Evolutionary conservation across 2,888 invertebrate species (phyloP), one percentile per base, ranked within the genome.

Genomic region (Stenolophus ochropezus): DNA sequence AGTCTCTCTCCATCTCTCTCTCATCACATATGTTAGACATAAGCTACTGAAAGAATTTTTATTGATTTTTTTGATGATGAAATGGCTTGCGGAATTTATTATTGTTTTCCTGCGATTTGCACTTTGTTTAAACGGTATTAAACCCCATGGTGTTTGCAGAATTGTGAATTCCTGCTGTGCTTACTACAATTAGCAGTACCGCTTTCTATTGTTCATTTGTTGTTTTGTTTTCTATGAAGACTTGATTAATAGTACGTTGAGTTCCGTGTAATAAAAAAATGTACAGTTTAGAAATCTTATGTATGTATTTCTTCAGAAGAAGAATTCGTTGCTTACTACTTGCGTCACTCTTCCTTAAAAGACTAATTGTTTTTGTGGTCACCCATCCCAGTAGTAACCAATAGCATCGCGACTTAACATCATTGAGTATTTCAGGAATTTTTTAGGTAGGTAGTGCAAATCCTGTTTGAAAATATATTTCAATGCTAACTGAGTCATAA

Each of bases 131-230:
- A 42, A 42, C 4, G 33, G 33, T 42, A 42, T 42, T 42, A 42
- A 42, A 42, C 5, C 27, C 27, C 5, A 5, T 5, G 27, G 27
- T 5, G 27, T 3, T 27, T 27, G n/a, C n/a, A n/a, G n/a, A n/a
- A n/a, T n/a, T n/a, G n/a, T n/a, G n/a, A n/a, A 27, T 27, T 6
- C 33, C 33, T 42, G 33, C 11, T 42, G 33, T 42, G 33, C 11
- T 42, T 42, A 42, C 1, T 11, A 42, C 33, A 42, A 42, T 11
- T 42, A 42, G 33, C 8, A 6, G 33, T 42, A 42, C 11, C 6
- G 33, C 61, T 61, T 61, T 61, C 61, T 61, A 61, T 61, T 61
- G 61, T 61, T 61, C 27, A 27, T 61, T 61, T n/a, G 61, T 56
- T 25, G 61, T 61, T 61, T 61, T 61, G 25, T 61, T 61, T 61